Percentiles rank a stretch among this genome's conserved stretches.
Evolutionary conservation across 2,113 vertebrate genomes (phyloP).

Genomic region (Stigmatopora argus): DNA sequence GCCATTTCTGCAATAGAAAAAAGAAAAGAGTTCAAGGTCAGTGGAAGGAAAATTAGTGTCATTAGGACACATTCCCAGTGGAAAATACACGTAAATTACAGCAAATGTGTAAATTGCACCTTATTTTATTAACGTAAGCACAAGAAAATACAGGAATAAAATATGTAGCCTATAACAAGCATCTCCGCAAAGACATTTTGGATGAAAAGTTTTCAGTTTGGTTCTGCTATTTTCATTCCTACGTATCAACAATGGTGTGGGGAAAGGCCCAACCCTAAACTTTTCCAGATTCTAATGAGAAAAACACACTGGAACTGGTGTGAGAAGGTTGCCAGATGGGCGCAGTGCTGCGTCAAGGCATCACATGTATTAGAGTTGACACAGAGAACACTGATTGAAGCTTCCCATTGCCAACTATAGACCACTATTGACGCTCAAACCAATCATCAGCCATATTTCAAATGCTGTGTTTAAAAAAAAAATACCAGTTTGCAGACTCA

Average conservation of each 20-base stretch:
- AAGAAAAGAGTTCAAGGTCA: neutral
- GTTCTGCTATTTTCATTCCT: neutral
- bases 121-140: too few species aligned
- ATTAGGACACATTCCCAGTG: too few species aligned
- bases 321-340: conserved; percentile 32
- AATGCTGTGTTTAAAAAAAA: neutral
- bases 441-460: neutral
- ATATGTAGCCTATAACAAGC: too few species aligned
- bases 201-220: too few species aligned
- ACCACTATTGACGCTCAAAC: conserved; percentile 17
- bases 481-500: neutral
- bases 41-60: neutral
- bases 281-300: conserved; percentile 4
- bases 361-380: conserved; percentile 35
- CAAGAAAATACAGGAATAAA: too few species aligned
- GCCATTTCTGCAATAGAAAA: conserved; percentile 78
- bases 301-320: conserved; percentile 1
- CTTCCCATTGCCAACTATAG: conserved; percentile 34
- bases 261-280: neutral
- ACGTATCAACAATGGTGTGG: neutral
- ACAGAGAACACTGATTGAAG: conserved; percentile 30
- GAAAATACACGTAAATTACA: too few species aligned
- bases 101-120: too few species aligned
- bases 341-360: conserved; percentile 26
- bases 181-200: too few species aligned